Conservation (phyloP, 2,797 vertebrate genomes). For the Fundulus diaphanus region DNA sequence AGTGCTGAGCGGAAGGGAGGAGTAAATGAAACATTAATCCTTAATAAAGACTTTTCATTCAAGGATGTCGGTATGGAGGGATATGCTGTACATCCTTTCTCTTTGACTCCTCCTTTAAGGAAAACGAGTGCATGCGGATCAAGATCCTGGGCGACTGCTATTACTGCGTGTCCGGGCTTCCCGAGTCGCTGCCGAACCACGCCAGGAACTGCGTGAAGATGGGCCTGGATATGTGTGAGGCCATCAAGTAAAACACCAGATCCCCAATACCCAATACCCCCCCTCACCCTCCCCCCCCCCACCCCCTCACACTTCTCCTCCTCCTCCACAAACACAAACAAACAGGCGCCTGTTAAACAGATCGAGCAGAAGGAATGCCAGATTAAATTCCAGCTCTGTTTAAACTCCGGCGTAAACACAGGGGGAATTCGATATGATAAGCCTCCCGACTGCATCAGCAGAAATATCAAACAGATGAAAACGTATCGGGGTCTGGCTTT, state of each 20-base stretch:
- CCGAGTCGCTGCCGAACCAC: slow-evolving; percentile 94
- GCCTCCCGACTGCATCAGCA: slow-evolving; percentile 44
- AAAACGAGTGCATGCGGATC: slow-evolving; percentile 98
- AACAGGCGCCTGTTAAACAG: slow-evolving; percentile 57
- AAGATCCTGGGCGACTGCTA: slow-evolving; percentile 99
- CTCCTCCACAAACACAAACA: slow-evolving; percentile 39
- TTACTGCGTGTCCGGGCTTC: slow-evolving; percentile 97
- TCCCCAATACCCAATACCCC: slow-evolving; percentile 15
- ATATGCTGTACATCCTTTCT: neutral
- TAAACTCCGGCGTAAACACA: slow-evolving; percentile 68
- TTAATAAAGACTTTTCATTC: neutral
- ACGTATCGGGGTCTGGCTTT: neutral
- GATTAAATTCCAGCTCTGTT: slow-evolving; percentile 63
- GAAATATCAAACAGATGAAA: slow-evolving; percentile 35
- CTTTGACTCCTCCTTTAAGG: slow-evolving; percentile 75
- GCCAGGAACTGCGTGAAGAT: slow-evolving; percentile 99
- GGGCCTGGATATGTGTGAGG: slow-evolving; percentile 99
- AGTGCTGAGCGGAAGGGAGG: slow-evolving; percentile 32
- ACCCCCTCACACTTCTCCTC: neutral
- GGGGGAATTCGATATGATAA: slow-evolving; percentile 64
- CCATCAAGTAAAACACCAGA: slow-evolving; percentile 91
- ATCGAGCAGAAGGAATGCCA: slow-evolving; percentile 65
- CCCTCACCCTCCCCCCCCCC: slow-evolving; percentile 22
- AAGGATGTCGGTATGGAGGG: neutral
- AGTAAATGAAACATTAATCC: slow-evolving; percentile 12